Percentiles rank a stretch among this genome's conserved stretches.
phyloP scores from a whole-genome alignment of 2,888 invertebrate species.

The Neocrepidodera transversa region DNA sequence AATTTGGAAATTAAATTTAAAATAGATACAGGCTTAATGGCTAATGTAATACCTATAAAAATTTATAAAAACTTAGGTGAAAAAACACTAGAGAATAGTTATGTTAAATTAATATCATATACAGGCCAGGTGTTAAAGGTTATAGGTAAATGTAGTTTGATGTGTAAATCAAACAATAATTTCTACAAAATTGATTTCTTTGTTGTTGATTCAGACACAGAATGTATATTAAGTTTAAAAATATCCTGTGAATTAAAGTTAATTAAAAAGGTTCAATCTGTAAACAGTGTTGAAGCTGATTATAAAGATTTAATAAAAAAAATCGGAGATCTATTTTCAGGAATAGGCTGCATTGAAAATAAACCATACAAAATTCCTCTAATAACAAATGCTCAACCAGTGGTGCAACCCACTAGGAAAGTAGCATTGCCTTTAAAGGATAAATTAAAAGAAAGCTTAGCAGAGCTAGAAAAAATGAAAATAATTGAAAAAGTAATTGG shows the following conservation, averaged over 20 bases:
- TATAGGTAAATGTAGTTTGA: background rate
- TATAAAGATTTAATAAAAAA: background rate
- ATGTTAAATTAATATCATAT: background rate
- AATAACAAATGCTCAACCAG: constrained; percentile 27
- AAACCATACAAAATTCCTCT: background rate
- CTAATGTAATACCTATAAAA: background rate
- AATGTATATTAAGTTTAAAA: background rate
- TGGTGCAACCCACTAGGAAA: constrained; percentile 12
- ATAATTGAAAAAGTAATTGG: constrained; percentile 36
- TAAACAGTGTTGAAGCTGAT: background rate
- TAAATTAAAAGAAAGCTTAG: constrained; percentile 33
- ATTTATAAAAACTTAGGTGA: background rate
- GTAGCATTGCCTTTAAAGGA: background rate
- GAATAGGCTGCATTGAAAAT: background rate
- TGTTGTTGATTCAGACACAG: background rate
- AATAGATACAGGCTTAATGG: background rate
- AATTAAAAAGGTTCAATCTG: background rate
- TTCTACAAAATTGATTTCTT: background rate
- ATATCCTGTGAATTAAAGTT: background rate
- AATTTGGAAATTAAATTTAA: background rate
- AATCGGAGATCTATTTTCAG: background rate
- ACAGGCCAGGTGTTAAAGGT: background rate
- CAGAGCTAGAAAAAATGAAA: constrained; percentile 29
- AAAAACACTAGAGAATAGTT: background rate
- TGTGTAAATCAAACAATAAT: background rate